Evolutionary conservation across 1,140 invertebrate species (phyloP).

Genomic region (Zaprionus davidi): DNA sequence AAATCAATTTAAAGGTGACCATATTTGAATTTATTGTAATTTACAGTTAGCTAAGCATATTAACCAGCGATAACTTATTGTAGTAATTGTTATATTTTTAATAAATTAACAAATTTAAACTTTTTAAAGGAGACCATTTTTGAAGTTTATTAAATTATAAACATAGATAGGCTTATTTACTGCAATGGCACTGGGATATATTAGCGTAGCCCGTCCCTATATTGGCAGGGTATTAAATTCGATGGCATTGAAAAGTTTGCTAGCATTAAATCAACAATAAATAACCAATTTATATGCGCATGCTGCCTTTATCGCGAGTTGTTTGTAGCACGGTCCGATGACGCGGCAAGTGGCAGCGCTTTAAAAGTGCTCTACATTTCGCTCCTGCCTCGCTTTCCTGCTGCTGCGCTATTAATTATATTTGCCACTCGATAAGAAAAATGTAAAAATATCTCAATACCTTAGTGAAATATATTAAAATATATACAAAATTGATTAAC

Average conservation of each 20-base stretch:
- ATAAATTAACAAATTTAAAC: too few relatives aligned
- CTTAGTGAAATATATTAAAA: neutral
- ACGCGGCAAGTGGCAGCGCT: slow-evolving; percentile 2
- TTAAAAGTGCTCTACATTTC: slow-evolving; percentile 1
- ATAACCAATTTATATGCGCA: slow-evolving; percentile 79
- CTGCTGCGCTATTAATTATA: slow-evolving; percentile 60
- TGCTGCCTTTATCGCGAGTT: slow-evolving; percentile 70
- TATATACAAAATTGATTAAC: neutral
- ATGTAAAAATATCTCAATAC: neutral
- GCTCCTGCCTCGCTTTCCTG: neutral
- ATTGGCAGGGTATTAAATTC: slow-evolving; percentile 12
- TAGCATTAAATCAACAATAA: slow-evolving; percentile 65
- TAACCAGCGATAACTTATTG: too few relatives aligned
- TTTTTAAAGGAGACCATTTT: too few relatives aligned
- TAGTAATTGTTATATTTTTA: too few relatives aligned
- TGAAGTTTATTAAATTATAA: too few relatives aligned
- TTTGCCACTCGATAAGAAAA: slow-evolving; percentile 42
- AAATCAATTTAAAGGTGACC: too few relatives aligned
- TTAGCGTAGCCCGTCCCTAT: neutral
- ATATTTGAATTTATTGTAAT: too few relatives aligned
- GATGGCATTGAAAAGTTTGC: slow-evolving; percentile 46
- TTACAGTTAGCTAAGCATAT: too few relatives aligned
- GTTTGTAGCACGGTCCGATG: neutral
- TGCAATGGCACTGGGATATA: neutral
- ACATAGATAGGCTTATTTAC: too few relatives aligned